These are phyloP conservation scores for Coptodon bakossiorum DNA, from an alignment of 2,113 vertebrate genomes.

Conservation along the genomic window DNA sequence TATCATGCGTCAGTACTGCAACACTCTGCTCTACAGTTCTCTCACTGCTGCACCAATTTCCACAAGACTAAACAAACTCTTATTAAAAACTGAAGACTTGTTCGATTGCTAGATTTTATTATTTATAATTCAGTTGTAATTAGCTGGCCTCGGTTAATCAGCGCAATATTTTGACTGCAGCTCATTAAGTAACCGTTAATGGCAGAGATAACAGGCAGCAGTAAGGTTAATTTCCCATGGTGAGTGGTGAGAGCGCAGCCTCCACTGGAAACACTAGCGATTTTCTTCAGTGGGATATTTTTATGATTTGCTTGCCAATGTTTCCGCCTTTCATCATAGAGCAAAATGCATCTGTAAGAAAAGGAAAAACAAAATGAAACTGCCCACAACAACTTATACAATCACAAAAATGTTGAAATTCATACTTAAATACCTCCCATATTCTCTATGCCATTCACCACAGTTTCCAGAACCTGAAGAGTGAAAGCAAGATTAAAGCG, in stretches of 20 bases:
- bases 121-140: not conserved
- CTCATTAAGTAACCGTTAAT: not conserved
- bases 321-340: slow-evolving; percentile 96
- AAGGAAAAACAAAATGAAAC: not conserved
- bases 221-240: not conserved
- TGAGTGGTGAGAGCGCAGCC: not conserved
- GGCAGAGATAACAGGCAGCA: not conserved
- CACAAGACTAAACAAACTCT: not conserved
- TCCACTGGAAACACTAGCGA: not conserved
- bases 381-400: not conserved
- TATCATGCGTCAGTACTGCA: not conserved
- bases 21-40: not conserved
- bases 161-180: not conserved
- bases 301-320: slow-evolving; percentile 89
- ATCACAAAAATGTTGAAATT: not conserved
- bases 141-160: not conserved
- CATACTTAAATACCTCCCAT: slow-evolving; percentile 81
- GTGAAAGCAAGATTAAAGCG: not conserved
- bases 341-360: slow-evolving; percentile 85
- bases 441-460: slow-evolving; percentile 82
- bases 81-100: not conserved
- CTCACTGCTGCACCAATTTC: not conserved
- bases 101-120: not conserved
- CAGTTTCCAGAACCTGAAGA: slow-evolving; percentile 83
- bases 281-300: slow-evolving; percentile 72